A percentile compares a stretch with the other conserved stretches of the same genome.
Conservation (phyloP, 1,140 invertebrate species). For the Monomorium pharaonis region DNA sequence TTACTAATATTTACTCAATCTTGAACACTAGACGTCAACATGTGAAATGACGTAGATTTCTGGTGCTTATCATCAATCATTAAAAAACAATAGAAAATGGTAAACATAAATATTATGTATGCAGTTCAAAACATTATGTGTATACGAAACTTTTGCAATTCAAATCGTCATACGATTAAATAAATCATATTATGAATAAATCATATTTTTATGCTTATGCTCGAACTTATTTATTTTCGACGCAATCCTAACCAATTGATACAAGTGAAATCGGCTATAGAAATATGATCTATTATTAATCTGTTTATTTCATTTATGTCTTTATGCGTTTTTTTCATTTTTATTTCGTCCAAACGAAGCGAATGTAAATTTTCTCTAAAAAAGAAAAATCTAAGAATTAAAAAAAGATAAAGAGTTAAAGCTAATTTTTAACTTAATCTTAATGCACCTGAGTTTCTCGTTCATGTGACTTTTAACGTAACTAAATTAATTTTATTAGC, state of each 20-base stretch:
- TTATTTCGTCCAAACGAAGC: not conserved
- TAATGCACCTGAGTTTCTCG: too few relatives aligned
- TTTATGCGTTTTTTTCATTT: not conserved
- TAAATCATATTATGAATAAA: not conserved
- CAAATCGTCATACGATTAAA: not conserved
- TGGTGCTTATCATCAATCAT: too few relatives aligned
- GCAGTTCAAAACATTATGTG: not conserved
- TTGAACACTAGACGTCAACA: too few relatives aligned
- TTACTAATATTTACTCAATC: too few relatives aligned
- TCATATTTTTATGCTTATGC: not conserved
- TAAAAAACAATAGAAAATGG: too few relatives aligned
- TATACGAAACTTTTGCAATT: not conserved
- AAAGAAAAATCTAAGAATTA: not conserved
- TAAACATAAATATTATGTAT: too few relatives aligned
- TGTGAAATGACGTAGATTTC: too few relatives aligned
- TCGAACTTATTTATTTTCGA: not conserved
- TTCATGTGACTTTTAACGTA: too few relatives aligned
- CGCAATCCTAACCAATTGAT: not conserved
- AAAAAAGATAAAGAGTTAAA: too few relatives aligned
- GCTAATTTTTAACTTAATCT: too few relatives aligned
- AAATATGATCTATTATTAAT: not conserved
- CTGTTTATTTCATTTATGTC: not conserved
- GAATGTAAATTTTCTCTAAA: not conserved
- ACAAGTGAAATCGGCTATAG: not conserved
- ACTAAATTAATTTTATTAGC: too few relatives aligned